Conservation (phyloP, 2,113 vertebrate species). For the Acinonyx jubatus region DNA sequence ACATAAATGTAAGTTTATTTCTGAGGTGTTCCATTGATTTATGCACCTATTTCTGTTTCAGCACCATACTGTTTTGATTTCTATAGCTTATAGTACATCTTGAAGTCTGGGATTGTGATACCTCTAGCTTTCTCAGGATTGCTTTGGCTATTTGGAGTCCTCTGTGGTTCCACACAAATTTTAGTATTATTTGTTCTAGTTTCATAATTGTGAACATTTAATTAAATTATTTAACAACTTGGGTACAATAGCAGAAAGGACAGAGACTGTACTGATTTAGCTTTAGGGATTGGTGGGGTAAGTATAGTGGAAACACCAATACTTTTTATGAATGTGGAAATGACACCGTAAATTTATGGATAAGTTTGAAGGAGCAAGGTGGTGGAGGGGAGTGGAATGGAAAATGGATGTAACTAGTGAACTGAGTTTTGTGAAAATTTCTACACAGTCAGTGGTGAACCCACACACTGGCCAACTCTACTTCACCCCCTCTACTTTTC, state of each 20-base stretch:
- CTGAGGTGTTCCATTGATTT: not conserved
- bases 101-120: not conserved
- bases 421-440: not conserved
- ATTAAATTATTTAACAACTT: slow-evolving; percentile 41
- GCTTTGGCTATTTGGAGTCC: not conserved
- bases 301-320: not conserved
- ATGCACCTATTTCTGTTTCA: not conserved
- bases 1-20: not conserved
- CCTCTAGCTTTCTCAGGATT: not conserved
- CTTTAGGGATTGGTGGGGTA: not conserved
- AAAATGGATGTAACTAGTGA: not conserved
- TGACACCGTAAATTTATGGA: not conserved
- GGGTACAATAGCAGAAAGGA: not conserved
- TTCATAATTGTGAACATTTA: not conserved
- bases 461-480: not conserved
- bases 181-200: not conserved
- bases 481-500: not conserved
- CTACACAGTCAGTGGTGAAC: not conserved
- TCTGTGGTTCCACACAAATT: not conserved
- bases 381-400: accelerated
- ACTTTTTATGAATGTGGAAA: not conserved
- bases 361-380: not conserved
- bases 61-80: not conserved
- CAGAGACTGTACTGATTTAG: not conserved
- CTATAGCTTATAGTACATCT: not conserved